Evolutionary conservation across 2,888 invertebrate genomes (phyloP), one percentile per base, ranked within the genome.

Genomic region (Diloba caeruleocephala): DNA sequence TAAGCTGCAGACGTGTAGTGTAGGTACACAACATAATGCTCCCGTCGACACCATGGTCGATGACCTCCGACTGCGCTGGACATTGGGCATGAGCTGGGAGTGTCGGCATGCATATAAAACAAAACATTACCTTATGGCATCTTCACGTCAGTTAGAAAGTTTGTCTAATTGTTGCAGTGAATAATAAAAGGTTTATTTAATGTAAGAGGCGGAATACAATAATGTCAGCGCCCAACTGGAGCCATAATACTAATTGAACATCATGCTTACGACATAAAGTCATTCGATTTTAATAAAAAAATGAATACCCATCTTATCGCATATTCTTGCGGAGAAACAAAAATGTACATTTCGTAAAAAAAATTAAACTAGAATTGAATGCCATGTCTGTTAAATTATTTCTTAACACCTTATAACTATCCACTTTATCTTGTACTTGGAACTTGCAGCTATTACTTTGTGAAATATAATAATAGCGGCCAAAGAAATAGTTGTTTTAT

Each of bases 101-200:
- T 77, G 41, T 69, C 65, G 76, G 82, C 77, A 78, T 76, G 89
- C 87, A 88, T 90, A 87, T 83, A 76, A 82, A 85, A 79, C 68
- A 74, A 81, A 76, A 63, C 62, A 54, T 65, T 46, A 55, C 62
- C 55, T 59, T 66, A 62, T 29, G 42, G 49, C 37, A 46, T 33
- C 38, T 29, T 48, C 26, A 58, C 44, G 45, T 59, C 48, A 56
- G 71, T 59, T 64, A 17, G 57, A 70, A 61, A 71, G 61, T 46
- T 41, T 53, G 33, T 7, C 5, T 46, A 21, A 39, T 23, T 1
- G 8, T 29, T 29, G 32, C 5, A 17, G 17, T 3, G 23, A 10
- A 1, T 5, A 46, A 15, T 17, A 49, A 25, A 19, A 12, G n/a
- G n/a, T n/a, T n/a, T n/a, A n/a, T n/a, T n/a, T n/a, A n/a, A n/a